Base-by-base conservation (phyloP, 2,888 invertebrate genomes). In the Drosophila nr. fundita region DNA sequence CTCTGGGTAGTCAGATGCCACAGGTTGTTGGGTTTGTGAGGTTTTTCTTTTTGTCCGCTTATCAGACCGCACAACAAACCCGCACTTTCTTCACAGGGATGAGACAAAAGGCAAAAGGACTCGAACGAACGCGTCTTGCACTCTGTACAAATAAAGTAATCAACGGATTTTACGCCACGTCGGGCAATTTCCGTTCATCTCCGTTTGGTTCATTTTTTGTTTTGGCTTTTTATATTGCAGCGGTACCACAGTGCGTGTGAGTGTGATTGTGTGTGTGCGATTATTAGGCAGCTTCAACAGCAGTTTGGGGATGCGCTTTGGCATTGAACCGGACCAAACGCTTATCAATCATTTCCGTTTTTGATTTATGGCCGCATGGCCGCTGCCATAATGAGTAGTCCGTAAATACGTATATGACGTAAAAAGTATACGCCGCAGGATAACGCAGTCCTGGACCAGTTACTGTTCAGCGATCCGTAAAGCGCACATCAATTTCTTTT, bases 81-180 rank as follows among this genome's bases (percentile, higher is more conserved):
- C 29, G 5, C 32, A 13, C 24, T 29, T n/a, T 24, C 34, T 10
- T 24, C 40, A 38, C 34, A 36, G 34, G 63, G 50, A 59, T 38
- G 58, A 62, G 50, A 64, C 36, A 60, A 78, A 69, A 21, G 36
- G 42, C 32, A 62, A 27, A 53, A 57, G 49, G 32, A 40, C 55
- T 72, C 52, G 52, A 60, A 24, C 38, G 73, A 58, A 73, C 66
- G 66, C 74, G 65, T 72, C 69, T 71, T 59, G 59, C 72, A 79
- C 76, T 76, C 65, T 53, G 67, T 40, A 66, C 76, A 90, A 91
- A 91, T 89, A 87, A 89, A 89, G 88, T 85, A 90, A 91, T 89
- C 88, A 89, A 83, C 79, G 78, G 77, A 87, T 90, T 85, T 82
- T 72, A 87, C 82, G 88, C 87, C 69, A 73, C 74, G 70, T 32